Evolutionary conservation across 2,113 vertebrate species (phyloP).

Genomic region (Pterocles gutturalis): DNA sequence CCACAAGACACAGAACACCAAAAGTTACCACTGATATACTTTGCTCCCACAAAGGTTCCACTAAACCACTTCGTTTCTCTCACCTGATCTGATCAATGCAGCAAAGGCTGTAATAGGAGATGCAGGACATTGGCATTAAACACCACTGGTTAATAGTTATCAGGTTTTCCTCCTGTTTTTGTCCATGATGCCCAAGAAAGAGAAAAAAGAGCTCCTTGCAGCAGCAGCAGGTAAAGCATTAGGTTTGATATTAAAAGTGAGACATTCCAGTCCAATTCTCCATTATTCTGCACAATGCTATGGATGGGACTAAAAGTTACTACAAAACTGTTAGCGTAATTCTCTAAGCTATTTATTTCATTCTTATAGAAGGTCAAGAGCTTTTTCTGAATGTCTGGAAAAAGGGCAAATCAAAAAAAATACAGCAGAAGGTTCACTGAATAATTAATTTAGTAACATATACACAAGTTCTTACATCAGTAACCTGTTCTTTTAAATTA

Average conservation of each 20-base stretch:
- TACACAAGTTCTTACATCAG: neutral
- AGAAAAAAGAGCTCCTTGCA: neutral
- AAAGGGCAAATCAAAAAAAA: neutral
- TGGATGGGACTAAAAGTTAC: neutral
- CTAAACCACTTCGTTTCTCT: neutral
- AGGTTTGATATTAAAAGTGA: neutral
- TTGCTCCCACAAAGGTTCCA: rapidly evolving
- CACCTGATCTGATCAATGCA: rapidly evolving
- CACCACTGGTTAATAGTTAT: neutral
- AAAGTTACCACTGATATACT: neutral
- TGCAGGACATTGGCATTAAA: neutral
- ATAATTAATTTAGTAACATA: neutral
- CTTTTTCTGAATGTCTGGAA: neutral
- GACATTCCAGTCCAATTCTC: neutral
- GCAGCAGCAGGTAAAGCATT: neutral
- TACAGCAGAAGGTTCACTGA: neutral
- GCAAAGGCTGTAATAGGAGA: neutral
- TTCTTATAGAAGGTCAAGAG: slow-evolving; percentile 12
- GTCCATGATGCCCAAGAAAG: neutral
- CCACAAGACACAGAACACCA: neutral
- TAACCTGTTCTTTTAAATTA: slow-evolving; percentile 15
- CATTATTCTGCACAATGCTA: neutral
- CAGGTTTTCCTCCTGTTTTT: neutral
- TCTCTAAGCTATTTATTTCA: neutral
- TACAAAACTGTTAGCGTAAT: neutral